Percentiles rank a stretch among this genome's conserved stretches.
Conservation (phyloP, 1,140 invertebrate species). For the Berghia stephanieae region DNA sequence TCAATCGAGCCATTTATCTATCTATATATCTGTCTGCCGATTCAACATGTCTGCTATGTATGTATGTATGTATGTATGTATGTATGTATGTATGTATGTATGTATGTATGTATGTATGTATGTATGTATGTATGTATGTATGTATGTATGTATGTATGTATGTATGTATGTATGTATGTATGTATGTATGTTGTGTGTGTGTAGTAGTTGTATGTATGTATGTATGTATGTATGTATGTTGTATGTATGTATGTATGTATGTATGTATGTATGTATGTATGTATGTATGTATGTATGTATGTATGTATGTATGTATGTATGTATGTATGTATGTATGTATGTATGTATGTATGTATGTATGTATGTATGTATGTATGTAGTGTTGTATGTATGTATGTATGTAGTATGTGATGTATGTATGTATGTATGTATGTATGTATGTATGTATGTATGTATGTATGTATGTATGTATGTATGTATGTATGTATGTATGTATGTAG, state of each 20-base stretch:
- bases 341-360: not conserved
- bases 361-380: not conserved
- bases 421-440: not conserved
- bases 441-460: not conserved
- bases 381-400: too few relatives aligned
- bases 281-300: constrained; percentile 28
- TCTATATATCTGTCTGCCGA: constrained; percentile 14
- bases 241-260: constrained; percentile 25
- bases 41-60: not conserved
- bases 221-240: constrained; percentile 29
- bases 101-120: not conserved
- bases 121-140: constrained; percentile 14
- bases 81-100: not conserved
- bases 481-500: too few relatives aligned
- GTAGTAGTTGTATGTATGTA: too few relatives aligned
- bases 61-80: not conserved
- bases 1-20: not conserved
- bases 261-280: constrained; percentile 24
- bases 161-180: constrained; percentile 29
- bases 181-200: too few relatives aligned
- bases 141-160: constrained; percentile 18
- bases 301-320: constrained; percentile 20
- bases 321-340: not conserved
- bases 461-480: not conserved
- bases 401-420: too few relatives aligned